Evolutionary conservation across 2,797 vertebrate genomes (phyloP).

Genomic region (Aeoliscus strigatus): DNA sequence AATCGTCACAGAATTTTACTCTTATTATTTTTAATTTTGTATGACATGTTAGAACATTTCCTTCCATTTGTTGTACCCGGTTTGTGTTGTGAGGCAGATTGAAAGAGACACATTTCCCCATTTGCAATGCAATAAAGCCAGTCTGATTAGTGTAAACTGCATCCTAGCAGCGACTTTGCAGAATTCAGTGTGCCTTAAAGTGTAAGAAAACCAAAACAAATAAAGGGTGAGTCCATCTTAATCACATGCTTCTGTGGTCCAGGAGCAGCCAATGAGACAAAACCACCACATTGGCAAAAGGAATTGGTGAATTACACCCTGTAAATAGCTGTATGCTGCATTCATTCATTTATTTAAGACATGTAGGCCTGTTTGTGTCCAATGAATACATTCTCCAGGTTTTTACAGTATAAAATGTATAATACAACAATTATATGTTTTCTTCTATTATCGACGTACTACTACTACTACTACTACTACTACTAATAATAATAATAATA

Average conservation of each 20-base stretch:
- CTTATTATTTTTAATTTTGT: no score
- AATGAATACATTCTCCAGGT: not conserved
- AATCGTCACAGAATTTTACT: no score
- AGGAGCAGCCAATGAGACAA: constrained; percentile 45
- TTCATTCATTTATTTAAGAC: constrained; percentile 4
- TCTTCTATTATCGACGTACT: no score
- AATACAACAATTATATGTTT: no score
- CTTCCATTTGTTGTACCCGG: constrained; percentile 22
- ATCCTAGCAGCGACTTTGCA: constrained; percentile 45
- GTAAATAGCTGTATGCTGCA: constrained; percentile 6
- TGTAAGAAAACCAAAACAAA: constrained; percentile 47
- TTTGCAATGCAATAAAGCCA: constrained; percentile 52
- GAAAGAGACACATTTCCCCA: constrained; percentile 37
- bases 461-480: no score
- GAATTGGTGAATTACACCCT: constrained; percentile 26
- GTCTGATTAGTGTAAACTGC: constrained; percentile 47
- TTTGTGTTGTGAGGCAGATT: constrained; percentile 43
- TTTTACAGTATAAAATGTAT: constrained; percentile 1
- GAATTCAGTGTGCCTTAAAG: constrained; percentile 43
- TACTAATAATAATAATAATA: no score
- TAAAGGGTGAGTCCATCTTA: constrained; percentile 61
- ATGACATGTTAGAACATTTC: constrained; percentile 24
- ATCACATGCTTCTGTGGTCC: constrained; percentile 47
- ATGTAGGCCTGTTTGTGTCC: not conserved
- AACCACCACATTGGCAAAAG: constrained; percentile 61